Evolutionary conservation across 92 coral and sea anemone genomes (phyloP).

Genomic region (Actinernus sp.): DNA sequence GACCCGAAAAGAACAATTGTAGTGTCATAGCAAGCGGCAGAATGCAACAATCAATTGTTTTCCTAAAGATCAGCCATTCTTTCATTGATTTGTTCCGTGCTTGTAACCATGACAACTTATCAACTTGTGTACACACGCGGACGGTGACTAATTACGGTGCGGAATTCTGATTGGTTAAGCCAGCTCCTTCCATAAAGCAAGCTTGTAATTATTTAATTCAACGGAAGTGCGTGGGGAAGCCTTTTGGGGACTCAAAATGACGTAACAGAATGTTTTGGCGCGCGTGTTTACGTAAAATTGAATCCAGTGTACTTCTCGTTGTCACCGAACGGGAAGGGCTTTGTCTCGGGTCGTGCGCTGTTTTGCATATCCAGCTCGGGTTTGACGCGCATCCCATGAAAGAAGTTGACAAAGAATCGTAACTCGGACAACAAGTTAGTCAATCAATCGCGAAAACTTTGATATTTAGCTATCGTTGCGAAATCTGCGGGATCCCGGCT

Average conservation of each 20-base stretch:
- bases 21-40: too few species aligned
- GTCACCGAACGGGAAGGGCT: slow-evolving; percentile 30
- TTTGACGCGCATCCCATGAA: slow-evolving; percentile 33
- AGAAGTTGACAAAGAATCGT: slow-evolving; percentile 9
- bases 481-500: too few species aligned
- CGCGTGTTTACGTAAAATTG: slow-evolving; percentile 65
- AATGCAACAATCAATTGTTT: too few species aligned
- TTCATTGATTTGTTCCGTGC: not conserved
- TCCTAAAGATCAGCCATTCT: too few species aligned
- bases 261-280: slow-evolving; percentile 70
- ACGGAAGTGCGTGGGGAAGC: slow-evolving; percentile 71
- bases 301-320: slow-evolving; percentile 36
- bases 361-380: slow-evolving; percentile 26
- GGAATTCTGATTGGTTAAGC: slow-evolving; percentile 26
- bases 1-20: too few species aligned
- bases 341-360: slow-evolving; percentile 21
- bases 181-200: slow-evolving; percentile 2
- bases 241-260: slow-evolving; percentile 44
- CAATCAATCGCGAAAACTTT: too few species aligned
- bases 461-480: not conserved
- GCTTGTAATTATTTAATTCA: slow-evolving; percentile 59
- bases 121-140: slow-evolving; percentile 5
- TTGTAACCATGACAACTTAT: slow-evolving; percentile 29
- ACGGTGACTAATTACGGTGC: slow-evolving; percentile 23
- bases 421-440: too few species aligned